Base-by-base conservation (phyloP, 2,888 invertebrate genomes). In the Pachliopta kotzebuea region DNA sequence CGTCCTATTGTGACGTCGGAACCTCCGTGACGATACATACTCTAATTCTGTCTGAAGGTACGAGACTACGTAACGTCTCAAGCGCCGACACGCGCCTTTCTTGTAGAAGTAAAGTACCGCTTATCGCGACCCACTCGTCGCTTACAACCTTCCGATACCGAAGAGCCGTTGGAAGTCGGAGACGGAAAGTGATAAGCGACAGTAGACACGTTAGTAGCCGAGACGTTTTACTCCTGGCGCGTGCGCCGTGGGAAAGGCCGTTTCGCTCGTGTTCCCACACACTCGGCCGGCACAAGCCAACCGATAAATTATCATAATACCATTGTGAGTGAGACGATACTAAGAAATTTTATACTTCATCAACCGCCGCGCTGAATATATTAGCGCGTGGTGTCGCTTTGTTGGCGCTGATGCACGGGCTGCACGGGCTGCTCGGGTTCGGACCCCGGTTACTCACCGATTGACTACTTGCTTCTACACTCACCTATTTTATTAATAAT, bases 271-370 rank as follows among this genome's bases (percentile, higher is more conserved):
- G 92, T 92, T 92, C 92, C 92, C 92, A 92, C 92, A 90, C 90
- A 90, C 90, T 86, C 86, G 84, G 84, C 86, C 89, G 89, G 90
- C 90, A 91, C 90, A 88, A 90, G 91, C 89, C 89, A 92, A 88
- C 85, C 90, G 91, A 91, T 91, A 91, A 90, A 91, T 91, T 90
- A 91, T 90, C 91, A 91, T 91, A 91, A 91, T 90, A 90, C 90
- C 88, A 91, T 91, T 91, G 91, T 91, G 90, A 89, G 88, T 88
- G 90, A 89, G 90, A 90, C 90, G 89, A 86, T 91, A 90, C 90
- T 86, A 88, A 90, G 91, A 91, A 91, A 90, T 90, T 90, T 90
- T 89, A 90, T 90, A 90, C 90, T 90, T 90, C 90, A 90, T 90
- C 91, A 90, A 90, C 90, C 88, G 90, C 81, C 80, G 90, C 80